Evolutionary conservation across 1,140 invertebrate genomes (phyloP), one percentile per base, ranked within the genome.

Genomic region (Andricus grossulariae): DNA sequence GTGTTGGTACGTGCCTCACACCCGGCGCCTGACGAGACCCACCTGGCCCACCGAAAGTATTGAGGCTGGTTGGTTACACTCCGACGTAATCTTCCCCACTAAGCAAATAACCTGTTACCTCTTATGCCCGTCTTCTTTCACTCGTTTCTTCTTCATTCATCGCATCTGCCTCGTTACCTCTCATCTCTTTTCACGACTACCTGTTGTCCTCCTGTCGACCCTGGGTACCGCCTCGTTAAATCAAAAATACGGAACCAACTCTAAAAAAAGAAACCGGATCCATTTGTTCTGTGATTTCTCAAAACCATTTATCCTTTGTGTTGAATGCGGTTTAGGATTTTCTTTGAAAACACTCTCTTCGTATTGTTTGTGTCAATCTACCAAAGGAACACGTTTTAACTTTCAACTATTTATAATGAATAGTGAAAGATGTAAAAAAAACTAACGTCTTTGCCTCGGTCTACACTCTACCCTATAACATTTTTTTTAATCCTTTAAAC

Each of bases 101-200:
- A 79, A 82, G 75, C 76, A 82, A 83, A 83, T 83, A 83, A 83
- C 80, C 82, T 83, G 82, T 83, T 83, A 80, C 78, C 78, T 83
- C 80, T 71, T 80, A 57, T 76, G 13, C 57, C 16, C 57, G 57
- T 32, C 57, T 66, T 66, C 57, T 66, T 66, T 66, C 57, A 66
- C 57, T 66, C 7, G 60, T 32, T 66, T 66, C 25, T 66, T 66
- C 60, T 66, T n/a, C 60, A 66, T 66, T 66, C 60, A 66, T 66
- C 60, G 60, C 32, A 79, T 76, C 78, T 81, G 74, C 80, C 77
- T 83, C 76, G 77, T 83, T 83, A 82, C 51, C 54, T 50, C 77
- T 75, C 75, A 57, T 50, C 71, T 72, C 66, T 74, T 50, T 66
- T 77, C 21, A 70, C 25, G n/a, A 25, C 57, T 71, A 80, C 77